phyloP scores from a whole-genome alignment of 2,888 invertebrate genomes.

The Lymantria dispar region DNA sequence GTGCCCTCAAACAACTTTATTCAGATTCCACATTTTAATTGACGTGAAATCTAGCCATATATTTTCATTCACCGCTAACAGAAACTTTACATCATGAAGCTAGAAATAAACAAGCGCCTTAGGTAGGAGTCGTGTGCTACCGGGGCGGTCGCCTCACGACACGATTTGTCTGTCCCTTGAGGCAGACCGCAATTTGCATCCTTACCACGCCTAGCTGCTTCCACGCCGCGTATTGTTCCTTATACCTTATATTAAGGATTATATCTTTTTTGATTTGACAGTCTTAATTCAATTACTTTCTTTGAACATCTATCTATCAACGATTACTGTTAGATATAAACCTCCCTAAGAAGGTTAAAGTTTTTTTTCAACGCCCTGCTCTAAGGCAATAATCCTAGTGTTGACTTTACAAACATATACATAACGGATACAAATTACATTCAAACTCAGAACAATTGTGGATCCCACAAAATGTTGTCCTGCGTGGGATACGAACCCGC shows the following conservation, averaged over 20 bases:
- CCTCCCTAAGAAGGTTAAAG: too few species aligned
- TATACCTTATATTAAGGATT: slow-evolving; percentile 40
- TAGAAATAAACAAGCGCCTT: slow-evolving; percentile 31
- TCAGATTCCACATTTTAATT: neutral
- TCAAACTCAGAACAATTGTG: too few species aligned
- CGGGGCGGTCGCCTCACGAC: slow-evolving; percentile 75
- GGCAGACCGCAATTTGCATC: slow-evolving; percentile 73
- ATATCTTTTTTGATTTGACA: slow-evolving; percentile 4
- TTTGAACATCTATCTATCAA: neutral
- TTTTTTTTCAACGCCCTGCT: too few species aligned
- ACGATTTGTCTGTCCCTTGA: slow-evolving; percentile 70
- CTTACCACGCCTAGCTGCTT: slow-evolving; percentile 69
- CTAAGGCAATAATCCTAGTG: too few species aligned
- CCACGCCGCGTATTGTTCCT: slow-evolving; percentile 63
- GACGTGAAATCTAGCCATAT: slow-evolving; percentile 1
- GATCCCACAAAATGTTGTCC: too few species aligned
- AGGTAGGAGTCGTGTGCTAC: slow-evolving; percentile 68
- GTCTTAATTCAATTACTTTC: neutral
- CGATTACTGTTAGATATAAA: too few species aligned
- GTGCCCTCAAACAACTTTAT: too few species aligned
- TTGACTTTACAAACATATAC: too few species aligned
- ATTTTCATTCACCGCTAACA: slow-evolving; percentile 7
- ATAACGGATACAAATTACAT: too few species aligned
- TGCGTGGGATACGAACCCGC: too few species aligned
- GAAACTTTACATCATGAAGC: slow-evolving; percentile 27